These are phyloP conservation scores for Plecturocebus donacophilus DNA, from an alignment of 2,113 vertebrate species.

Conservation along the genomic window DNA sequence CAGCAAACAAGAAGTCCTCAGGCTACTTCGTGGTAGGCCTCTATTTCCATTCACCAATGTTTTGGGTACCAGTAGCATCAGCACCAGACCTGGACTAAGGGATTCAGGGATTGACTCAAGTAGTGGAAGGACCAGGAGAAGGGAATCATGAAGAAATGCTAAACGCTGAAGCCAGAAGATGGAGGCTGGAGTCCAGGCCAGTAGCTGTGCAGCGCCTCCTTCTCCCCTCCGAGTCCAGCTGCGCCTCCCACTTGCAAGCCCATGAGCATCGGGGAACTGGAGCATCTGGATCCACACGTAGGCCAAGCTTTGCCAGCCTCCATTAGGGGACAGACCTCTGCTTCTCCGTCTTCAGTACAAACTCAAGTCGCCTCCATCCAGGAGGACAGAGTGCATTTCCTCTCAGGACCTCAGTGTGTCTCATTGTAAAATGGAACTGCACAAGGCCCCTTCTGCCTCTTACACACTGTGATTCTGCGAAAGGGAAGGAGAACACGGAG, in stretches of 20 bases:
- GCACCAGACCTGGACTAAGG: background rate
- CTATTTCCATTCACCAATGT: background rate
- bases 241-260: no score
- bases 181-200: no score
- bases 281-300: no score
- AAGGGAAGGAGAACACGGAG: background rate
- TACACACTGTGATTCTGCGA: background rate
- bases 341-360: no score
- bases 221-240: no score
- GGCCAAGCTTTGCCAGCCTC: no score
- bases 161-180: background rate
- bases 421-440: background rate
- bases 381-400: background rate
- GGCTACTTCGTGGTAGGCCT: background rate
- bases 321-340: no score
- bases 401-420: background rate
- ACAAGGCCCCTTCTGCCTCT: background rate
- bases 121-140: background rate
- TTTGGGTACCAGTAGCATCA: background rate
- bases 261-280: no score
- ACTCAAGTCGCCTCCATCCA: no score
- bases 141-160: background rate
- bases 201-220: no score
- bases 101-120: background rate
- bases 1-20: background rate